Base-by-base conservation (phyloP, 2,113 vertebrate genomes). In the Aythya baeri region DNA sequence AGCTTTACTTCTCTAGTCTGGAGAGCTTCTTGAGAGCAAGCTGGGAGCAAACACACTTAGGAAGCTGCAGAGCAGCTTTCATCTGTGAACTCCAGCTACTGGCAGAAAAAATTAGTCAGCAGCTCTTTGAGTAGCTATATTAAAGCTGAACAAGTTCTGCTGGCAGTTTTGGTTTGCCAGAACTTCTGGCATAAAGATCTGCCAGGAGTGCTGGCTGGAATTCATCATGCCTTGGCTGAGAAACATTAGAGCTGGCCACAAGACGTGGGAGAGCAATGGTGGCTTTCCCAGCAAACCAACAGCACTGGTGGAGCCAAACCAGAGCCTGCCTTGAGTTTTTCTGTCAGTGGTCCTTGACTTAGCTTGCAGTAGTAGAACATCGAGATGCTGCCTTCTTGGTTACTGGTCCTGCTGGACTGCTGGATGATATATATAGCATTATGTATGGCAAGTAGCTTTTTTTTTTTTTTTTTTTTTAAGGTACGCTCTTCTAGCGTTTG, bases 11-110 rank as follows among this genome's bases (percentile, higher is more conserved):
- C 73, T 88, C 34, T 73, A 80, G 61, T 74, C 72, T 63, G 88
- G 88, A 88, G 75, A 92, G 52, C 52, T 95, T 86, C 71, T 90
- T 74, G 41, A 83, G 76, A 88, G 77, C 58, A 78, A n/a, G 63
- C 44, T 88, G 44, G 63, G 83, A 83, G 61, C 68, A 94, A 88
- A 91, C 86, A 59, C 3, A 3, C 50, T 65, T 57, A 74, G 72
- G 50, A 94, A 88, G 29, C n/a, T 20, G 70, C 57, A 71, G n/a
- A 88, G 67, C 3, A 18, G 44, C n/a, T 93, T 90, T 88, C 29
- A 63, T 50, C 31, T 86, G 13, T 54, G 65, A 91, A 13, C 18
- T 82, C 67, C n/a, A 65, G 15, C 31, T 86, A 58, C 27, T 18
- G 34, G 36, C 34, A 71, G 75, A 17, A 68, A 61, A 50, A 41